These are phyloP conservation scores for Melanerpes aurifrons DNA, from an alignment of 2,113 vertebrate species.

Conservation along the genomic window DNA sequence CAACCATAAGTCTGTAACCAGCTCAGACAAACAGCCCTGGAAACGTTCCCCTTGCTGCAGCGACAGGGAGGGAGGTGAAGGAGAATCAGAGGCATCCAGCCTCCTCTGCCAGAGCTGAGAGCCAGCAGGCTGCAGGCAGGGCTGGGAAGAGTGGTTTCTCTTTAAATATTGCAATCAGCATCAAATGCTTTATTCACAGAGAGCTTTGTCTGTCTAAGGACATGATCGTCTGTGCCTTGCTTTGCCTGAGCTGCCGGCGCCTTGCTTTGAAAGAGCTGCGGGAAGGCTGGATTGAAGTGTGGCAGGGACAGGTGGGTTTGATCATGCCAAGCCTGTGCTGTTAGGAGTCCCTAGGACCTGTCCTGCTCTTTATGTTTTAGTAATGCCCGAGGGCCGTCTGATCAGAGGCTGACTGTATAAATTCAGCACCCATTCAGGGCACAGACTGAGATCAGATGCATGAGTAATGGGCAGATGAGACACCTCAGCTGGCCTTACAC, in stretches of 20 bases:
- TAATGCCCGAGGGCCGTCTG: background rate
- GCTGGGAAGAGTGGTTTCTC: background rate
- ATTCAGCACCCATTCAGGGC: background rate
- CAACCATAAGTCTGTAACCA: conserved; percentile 2
- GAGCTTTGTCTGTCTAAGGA: background rate
- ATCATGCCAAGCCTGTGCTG: background rate
- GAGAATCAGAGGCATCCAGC: background rate
- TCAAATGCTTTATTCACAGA: background rate
- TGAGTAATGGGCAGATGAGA: background rate
- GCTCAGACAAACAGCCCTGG: background rate
- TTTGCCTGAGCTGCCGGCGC: too few relatives aligned
- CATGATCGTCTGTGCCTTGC: background rate
- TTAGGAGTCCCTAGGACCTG: background rate
- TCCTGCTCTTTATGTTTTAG: background rate
- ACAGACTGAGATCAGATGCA: rapidly evolving
- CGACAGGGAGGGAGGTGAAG: background rate
- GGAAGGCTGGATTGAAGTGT: conserved; percentile 30
- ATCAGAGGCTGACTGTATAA: background rate
- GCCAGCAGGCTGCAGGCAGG: background rate
- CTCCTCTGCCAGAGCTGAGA: background rate
- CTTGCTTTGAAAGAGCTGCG: conserved; percentile 31
- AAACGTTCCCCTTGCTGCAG: background rate
- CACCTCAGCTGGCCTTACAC: background rate
- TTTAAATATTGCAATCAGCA: background rate
- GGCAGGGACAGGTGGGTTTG: conserved; percentile 23